Conservation (phyloP, 2,113 vertebrate species). For the Nothoprocta perdicaria region DNA sequence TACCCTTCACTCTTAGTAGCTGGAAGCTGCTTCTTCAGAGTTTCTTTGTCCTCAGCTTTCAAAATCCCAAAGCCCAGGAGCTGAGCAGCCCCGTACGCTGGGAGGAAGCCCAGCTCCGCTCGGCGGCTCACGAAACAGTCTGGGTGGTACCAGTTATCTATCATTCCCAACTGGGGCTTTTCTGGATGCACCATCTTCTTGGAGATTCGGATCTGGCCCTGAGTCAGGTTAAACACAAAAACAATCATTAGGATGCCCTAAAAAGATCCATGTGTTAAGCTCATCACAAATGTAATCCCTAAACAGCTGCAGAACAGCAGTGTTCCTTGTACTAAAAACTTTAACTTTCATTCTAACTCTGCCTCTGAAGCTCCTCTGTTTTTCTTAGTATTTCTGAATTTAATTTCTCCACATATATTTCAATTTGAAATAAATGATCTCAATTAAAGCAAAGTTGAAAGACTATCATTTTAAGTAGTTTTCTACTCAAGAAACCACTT, state of each 20-base stretch:
- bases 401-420: background rate
- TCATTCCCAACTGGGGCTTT: constrained; percentile 95
- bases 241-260: background rate
- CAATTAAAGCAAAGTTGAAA: background rate
- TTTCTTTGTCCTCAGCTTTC: constrained; percentile 87
- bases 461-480: background rate
- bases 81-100: constrained; percentile 84
- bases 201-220: constrained; percentile 95
- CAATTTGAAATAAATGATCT: background rate
- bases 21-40: constrained; percentile 90
- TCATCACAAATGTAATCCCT: background rate
- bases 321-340: background rate
- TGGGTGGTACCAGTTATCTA: constrained; percentile 97
- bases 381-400: background rate
- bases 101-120: constrained; percentile 89
- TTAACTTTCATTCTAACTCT: background rate
- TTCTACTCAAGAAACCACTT: background rate
- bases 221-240: background rate
- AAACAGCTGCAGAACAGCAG: background rate
- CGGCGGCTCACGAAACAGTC: constrained; percentile 88
- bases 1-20: constrained; percentile 89
- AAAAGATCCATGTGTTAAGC: background rate
- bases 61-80: constrained; percentile 89
- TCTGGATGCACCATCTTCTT: constrained; percentile 94
- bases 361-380: background rate